phyloP scores from a whole-genome alignment of 2,888 invertebrate genomes.

The Gymnocheta viridis region DNA sequence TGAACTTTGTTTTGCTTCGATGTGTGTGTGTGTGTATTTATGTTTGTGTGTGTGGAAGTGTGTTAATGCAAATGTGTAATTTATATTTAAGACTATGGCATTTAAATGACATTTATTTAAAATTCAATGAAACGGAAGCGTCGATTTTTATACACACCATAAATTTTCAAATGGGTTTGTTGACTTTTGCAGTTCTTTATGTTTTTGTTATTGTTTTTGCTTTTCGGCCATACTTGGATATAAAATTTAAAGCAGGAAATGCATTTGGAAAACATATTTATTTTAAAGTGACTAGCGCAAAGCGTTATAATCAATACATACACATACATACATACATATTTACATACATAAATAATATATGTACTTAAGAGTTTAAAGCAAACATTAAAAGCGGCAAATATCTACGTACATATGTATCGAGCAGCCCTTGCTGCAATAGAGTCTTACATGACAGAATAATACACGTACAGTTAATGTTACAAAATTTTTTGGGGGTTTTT shows the following conservation, averaged over 20 bases:
- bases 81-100: constrained; percentile 59
- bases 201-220: background rate
- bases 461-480: too few species aligned
- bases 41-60: constrained; percentile 1
- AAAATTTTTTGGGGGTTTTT: too few species aligned
- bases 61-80: constrained; percentile 31
- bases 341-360: too few species aligned
- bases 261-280: constrained; percentile 30
- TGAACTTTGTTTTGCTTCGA: background rate
- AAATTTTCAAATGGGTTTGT: constrained; percentile 77
- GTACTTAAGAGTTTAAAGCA: background rate
- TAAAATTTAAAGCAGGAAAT: constrained; percentile 41
- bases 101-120: constrained; percentile 67
- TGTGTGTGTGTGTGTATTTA: background rate
- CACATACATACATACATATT: too few species aligned
- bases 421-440: too few species aligned
- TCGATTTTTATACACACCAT: constrained; percentile 73
- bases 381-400: too few species aligned
- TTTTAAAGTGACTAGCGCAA: constrained; percentile 9
- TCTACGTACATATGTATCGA: too few species aligned
- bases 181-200: constrained; percentile 72
- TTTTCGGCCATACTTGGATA: constrained; percentile 9
- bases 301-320: background rate
- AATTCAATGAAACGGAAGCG: constrained; percentile 72
- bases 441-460: too few species aligned